Conservation (phyloP, 2,888 invertebrate species). For the Pterostichus madidus region DNA sequence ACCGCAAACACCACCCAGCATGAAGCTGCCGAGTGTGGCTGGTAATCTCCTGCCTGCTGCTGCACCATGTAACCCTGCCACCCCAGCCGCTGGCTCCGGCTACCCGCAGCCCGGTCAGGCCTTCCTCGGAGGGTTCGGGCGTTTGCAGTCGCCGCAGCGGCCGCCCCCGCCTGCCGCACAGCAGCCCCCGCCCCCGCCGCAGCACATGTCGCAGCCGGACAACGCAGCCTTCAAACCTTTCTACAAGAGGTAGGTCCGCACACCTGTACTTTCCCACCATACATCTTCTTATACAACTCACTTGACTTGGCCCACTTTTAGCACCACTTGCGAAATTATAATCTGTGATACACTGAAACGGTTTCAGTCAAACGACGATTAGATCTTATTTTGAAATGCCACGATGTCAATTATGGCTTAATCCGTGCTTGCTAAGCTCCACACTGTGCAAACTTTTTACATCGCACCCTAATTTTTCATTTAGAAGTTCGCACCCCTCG, state of each 20-base stretch:
- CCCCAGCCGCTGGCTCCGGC: constrained; percentile 79
- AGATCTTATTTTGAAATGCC: no score
- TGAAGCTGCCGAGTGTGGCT: constrained; percentile 91
- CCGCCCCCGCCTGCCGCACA: constrained; percentile 77
- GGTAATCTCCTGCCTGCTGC: constrained; percentile 82
- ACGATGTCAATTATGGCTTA: background rate
- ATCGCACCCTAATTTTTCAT: no score
- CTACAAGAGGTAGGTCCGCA: constrained; percentile 88
- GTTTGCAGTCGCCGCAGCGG: constrained; percentile 76
- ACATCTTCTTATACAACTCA: constrained; percentile 66
- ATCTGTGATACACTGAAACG: background rate
- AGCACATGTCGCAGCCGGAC: constrained; percentile 77
- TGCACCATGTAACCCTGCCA: constrained; percentile 79
- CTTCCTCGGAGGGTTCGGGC: constrained; percentile 75
- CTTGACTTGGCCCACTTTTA: constrained; percentile 25
- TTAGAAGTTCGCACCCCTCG: no score
- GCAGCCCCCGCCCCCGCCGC: constrained; percentile 77
- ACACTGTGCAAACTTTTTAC: no score
- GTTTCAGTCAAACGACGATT: background rate
- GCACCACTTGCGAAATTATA: constrained; percentile 14
- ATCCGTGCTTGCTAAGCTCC: background rate
- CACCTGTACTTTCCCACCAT: constrained; percentile 68
- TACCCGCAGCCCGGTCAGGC: constrained; percentile 79
- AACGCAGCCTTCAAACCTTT: constrained; percentile 92
- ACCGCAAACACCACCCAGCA: constrained; percentile 95